Conservation (phyloP, 2,888 invertebrate species). For the Campaea margaritaria region DNA sequence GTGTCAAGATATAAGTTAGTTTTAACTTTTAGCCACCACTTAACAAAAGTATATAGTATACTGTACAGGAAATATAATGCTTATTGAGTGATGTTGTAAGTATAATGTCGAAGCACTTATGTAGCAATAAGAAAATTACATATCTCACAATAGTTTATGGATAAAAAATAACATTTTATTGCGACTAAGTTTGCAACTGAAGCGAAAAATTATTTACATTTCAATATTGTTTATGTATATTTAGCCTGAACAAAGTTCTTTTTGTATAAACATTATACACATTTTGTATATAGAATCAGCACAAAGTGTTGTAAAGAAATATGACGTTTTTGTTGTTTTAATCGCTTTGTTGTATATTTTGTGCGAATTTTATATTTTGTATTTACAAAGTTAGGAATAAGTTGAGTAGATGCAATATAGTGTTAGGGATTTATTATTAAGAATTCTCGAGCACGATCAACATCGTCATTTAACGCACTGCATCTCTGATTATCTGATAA, state of each 20-base stretch:
- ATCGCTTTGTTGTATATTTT: conserved; percentile 61
- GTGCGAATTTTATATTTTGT: conserved; percentile 55
- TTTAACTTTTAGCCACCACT: conserved; percentile 2
- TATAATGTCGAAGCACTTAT: conserved; percentile 35
- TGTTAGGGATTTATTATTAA: conserved; percentile 11
- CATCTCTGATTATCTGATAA: too few relatives aligned
- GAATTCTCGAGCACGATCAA: conserved; percentile 26
- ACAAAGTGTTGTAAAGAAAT: conserved; percentile 70
- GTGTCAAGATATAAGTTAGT: conserved; percentile 6
- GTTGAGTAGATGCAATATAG: conserved; percentile 21
- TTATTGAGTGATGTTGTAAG: conserved; percentile 20
- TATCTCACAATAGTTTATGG: conserved; percentile 44
- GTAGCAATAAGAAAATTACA: conserved; percentile 44
- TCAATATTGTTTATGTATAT: conserved; percentile 58
- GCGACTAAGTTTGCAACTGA: conserved; percentile 30
- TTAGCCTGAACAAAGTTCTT: conserved; percentile 78
- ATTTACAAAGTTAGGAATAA: conserved; percentile 38
- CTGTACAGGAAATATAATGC: conserved; percentile 18
- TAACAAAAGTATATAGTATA: conserved; percentile 6
- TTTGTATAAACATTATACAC: conserved; percentile 53
- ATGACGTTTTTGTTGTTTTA: conserved; percentile 50
- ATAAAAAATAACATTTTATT: conserved; percentile 32
- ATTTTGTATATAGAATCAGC: conserved; percentile 62
- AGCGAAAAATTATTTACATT: conserved; percentile 38
- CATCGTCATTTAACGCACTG: background rate